phyloP scores from a whole-genome alignment of 2,113 vertebrate species.

The Dromiciops gliroides region DNA sequence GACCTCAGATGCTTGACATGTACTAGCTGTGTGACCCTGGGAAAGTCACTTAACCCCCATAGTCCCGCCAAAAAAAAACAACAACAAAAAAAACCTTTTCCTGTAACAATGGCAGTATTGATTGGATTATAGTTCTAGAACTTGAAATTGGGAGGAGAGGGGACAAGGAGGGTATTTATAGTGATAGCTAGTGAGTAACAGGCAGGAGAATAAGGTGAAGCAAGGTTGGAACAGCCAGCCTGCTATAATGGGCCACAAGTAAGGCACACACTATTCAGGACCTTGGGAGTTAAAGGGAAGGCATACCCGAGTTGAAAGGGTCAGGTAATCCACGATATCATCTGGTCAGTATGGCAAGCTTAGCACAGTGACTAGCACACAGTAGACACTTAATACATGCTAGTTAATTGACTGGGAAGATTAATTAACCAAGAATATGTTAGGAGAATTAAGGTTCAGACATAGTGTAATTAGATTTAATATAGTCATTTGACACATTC shows the following conservation, averaged over 20 bases:
- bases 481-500: neutral
- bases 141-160: neutral
- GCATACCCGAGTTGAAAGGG: neutral
- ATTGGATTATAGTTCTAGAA: neutral
- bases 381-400: neutral
- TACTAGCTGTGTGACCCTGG: too few relatives aligned
- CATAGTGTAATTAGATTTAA: neutral
- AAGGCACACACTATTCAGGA: neutral
- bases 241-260: neutral
- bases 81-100: neutral
- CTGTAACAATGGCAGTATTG: neutral
- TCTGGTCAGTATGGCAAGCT: neutral
- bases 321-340: neutral
- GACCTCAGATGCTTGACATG: too few relatives aligned
- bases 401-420: neutral
- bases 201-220: neutral
- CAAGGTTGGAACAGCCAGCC: neutral
- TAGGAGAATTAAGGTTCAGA: neutral
- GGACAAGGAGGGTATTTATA: neutral
- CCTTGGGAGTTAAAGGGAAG: neutral
- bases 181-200: neutral
- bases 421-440: neutral
- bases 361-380: neutral
- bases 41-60: too few relatives aligned
- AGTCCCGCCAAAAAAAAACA: too few relatives aligned